Evolutionary conservation across 2,888 invertebrate species (phyloP).

Genomic region (Auanema sp.): DNA sequence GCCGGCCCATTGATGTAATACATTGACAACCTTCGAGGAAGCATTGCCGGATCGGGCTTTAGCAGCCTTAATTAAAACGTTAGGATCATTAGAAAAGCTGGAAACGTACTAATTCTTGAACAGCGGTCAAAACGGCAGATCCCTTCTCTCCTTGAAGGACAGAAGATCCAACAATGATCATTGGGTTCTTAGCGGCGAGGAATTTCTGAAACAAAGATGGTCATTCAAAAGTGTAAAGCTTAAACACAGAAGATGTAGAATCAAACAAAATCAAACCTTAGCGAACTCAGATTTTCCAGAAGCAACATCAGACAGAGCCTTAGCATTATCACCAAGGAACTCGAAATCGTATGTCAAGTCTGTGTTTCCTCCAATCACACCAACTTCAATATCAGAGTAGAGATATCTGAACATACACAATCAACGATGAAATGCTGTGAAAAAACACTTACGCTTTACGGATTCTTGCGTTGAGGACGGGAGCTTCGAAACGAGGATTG

Average conservation of each 20-base stretch:
- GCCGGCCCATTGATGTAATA: slow-evolving; percentile 87
- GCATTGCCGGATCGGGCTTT: slow-evolving; percentile 8
- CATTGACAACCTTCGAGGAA: slow-evolving; percentile 77
- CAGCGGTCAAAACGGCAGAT: slow-evolving; percentile 70
- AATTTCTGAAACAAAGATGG: slow-evolving; percentile 29
- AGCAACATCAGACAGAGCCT: slow-evolving; percentile 77
- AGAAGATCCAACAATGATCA: slow-evolving; percentile 87
- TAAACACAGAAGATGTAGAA: neutral
- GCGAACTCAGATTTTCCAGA: slow-evolving; percentile 72
- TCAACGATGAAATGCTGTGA: slow-evolving; percentile 3
- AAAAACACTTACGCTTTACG: slow-evolving; percentile 74
- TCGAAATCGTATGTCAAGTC: slow-evolving; percentile 90
- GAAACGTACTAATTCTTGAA: slow-evolving; percentile 43
- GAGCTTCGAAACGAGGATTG: slow-evolving; percentile 95
- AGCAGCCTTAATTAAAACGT: slow-evolving; percentile 12
- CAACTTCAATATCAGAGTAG: slow-evolving; percentile 86
- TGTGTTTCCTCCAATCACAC: slow-evolving; percentile 83
- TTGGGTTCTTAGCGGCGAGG: slow-evolving; percentile 77
- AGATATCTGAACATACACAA: slow-evolving; percentile 72
- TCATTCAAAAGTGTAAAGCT: neutral
- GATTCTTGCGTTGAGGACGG: slow-evolving; percentile 89
- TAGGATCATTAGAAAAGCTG: no score
- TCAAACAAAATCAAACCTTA: slow-evolving; percentile 32
- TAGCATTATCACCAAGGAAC: slow-evolving; percentile 81
- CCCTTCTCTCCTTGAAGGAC: slow-evolving; percentile 78